These are phyloP conservation scores for Prunella fulvescens DNA, from an alignment of 2,113 vertebrate species.

Conservation along the genomic window DNA sequence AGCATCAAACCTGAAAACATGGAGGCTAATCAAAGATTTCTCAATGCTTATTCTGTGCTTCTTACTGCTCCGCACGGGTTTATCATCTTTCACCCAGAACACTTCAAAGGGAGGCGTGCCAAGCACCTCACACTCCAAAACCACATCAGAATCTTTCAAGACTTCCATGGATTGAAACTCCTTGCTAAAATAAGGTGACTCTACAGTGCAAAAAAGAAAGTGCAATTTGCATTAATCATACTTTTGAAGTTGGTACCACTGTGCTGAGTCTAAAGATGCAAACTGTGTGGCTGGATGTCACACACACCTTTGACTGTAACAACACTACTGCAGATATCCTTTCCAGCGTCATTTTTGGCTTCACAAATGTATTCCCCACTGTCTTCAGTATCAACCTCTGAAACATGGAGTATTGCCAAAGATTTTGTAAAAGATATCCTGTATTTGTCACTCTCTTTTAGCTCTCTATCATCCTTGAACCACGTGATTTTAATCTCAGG, in stretches of 20 bases:
- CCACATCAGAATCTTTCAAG: constrained; percentile 90
- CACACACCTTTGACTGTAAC: constrained; percentile 94
- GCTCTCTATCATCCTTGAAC: constrained; percentile 89
- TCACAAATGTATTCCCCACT: constrained; percentile 91
- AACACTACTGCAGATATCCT: constrained; percentile 86
- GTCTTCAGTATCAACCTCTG: constrained; percentile 76
- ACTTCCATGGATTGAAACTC: constrained; percentile 87
- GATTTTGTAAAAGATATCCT: constrained; percentile 76
- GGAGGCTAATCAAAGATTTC: constrained; percentile 82
- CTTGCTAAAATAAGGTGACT: constrained; percentile 88
- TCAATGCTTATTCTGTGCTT: constrained; percentile 87
- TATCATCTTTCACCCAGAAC: constrained; percentile 89
- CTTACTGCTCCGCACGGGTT: constrained; percentile 85
- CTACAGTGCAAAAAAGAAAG: constrained; percentile 74
- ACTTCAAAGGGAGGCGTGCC: constrained; percentile 90
- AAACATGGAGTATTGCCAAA: constrained; percentile 78
- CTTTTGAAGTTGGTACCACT: background rate
- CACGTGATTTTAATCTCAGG: constrained; percentile 89
- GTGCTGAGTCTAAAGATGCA: background rate
- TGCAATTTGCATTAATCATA: constrained; percentile 29
- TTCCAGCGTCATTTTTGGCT: constrained; percentile 93
- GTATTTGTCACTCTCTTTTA: constrained; percentile 81
- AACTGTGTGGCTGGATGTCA: background rate
- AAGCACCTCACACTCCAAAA: constrained; percentile 84
- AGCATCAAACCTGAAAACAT: constrained; percentile 85